These are phyloP conservation scores for Eupsittula cactorum DNA, from an alignment of 2,113 vertebrate genomes.

Conservation along the genomic window DNA sequence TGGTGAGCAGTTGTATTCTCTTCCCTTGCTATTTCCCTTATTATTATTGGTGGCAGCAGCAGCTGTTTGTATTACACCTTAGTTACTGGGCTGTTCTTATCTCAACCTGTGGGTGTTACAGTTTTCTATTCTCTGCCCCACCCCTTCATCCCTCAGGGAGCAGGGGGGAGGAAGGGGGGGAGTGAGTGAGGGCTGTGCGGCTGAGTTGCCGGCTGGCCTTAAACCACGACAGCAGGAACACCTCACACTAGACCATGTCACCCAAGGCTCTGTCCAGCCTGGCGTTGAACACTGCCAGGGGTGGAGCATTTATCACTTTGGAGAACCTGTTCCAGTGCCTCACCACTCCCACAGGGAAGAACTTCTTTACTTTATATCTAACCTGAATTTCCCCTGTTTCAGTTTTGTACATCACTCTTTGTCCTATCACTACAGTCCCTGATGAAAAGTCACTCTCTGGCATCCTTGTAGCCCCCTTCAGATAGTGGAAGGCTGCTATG, in stretches of 20 bases:
- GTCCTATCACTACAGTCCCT: background rate
- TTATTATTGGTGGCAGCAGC: too few species aligned
- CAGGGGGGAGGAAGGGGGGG: too few species aligned
- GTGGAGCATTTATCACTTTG: background rate
- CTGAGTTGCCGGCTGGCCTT: too few species aligned
- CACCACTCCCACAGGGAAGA: background rate
- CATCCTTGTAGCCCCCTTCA: background rate
- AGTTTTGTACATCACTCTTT: background rate
- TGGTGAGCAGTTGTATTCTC: too few species aligned
- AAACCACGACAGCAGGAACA: background rate
- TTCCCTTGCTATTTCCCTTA: too few species aligned
- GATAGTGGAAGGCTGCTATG: background rate
- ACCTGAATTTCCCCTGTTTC: background rate
- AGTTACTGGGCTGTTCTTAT: too few species aligned
- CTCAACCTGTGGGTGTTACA: too few species aligned
- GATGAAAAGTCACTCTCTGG: background rate
- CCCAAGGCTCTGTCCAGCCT: background rate
- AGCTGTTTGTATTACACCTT: too few species aligned
- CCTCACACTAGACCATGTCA: background rate
- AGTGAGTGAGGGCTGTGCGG: too few species aligned
- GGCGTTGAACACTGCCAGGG: background rate
- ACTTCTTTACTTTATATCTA: background rate
- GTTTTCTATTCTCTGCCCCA: too few species aligned
- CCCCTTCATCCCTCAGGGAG: too few species aligned
- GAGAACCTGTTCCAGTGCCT: background rate